Conservation (phyloP, 2,888 invertebrate genomes). For the Hecatera dysodea region DNA sequence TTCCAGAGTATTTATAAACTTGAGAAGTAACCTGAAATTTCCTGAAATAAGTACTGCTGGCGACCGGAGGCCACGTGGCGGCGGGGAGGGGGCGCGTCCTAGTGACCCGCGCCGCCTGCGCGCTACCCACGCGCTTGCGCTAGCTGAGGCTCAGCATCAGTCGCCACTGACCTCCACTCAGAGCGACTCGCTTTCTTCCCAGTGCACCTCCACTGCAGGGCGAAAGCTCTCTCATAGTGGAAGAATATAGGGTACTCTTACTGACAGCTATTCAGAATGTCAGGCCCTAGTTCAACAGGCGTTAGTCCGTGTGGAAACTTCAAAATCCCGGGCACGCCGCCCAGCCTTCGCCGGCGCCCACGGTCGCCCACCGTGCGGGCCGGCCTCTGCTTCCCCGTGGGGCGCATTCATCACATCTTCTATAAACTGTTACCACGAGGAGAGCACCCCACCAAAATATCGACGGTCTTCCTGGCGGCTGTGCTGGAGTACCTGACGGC, state of each 20-base stretch:
- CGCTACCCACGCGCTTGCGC: conserved; percentile 1
- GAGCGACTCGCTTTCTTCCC: background rate
- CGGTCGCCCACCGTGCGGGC: background rate
- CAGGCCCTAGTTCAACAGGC: background rate
- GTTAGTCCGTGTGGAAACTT: conserved; percentile 17
- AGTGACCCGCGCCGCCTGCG: conserved; percentile 16
- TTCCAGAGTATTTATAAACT: background rate
- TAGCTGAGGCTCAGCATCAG: background rate
- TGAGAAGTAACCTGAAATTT: background rate
- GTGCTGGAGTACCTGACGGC: conserved; percentile 27
- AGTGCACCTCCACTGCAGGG: background rate
- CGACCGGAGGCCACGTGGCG: background rate
- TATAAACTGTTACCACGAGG: accelerated
- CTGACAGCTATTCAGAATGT: background rate
- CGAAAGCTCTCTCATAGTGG: background rate
- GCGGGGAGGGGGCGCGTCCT: background rate
- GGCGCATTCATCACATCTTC: background rate
- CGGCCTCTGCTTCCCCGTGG: conserved; percentile 9
- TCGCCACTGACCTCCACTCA: background rate
- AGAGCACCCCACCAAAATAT: accelerated
- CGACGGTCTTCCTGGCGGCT: conserved; percentile 17
- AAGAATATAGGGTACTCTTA: background rate
- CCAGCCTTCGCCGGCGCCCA: background rate
- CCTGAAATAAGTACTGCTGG: background rate
- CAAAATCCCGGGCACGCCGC: conserved; percentile 38